Evolutionary conservation across 2,113 vertebrate species (phyloP), one percentile per base, ranked within the genome.

Genomic region (Phrynosoma blainvillii): DNA sequence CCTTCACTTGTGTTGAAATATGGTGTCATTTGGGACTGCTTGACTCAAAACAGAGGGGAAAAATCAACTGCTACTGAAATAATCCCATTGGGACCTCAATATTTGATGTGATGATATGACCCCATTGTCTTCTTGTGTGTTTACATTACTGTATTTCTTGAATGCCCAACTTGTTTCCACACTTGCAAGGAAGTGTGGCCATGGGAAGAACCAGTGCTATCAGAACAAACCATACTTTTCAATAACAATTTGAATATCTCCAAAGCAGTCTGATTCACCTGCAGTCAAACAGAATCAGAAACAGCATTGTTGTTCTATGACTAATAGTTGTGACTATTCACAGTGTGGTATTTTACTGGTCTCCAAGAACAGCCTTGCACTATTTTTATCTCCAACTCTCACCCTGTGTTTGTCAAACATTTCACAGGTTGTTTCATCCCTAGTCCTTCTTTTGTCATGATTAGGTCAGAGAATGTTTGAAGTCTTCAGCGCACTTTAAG

Each of bases 401-500:
- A 84, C 78, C 59, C 3, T 75, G 65, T 88, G 87, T 89, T 84
- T 85, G 32, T 32, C 65, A 25, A 47, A n/a, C 21, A 73, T 36
- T 13, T 32, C 32, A 47, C n/a, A 56, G 40, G n/a, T 40, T 52
- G n/a, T 36, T 86, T 32, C 18, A 25, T 62, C 27, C 20, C 11
- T 10, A 30, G 14, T 42, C 75, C 47, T 87, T 84, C 81, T 78
- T 74, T 42, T 81, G 59, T 89, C 1, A 1, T 62, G 87, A 88
- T 89, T 90, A 84, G 87, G 82, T 88, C 77, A 79, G 80, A 85
- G 62, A 83, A n/a, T 89, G 90, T 92, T 87, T 87, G 4, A 87
- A 93, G 85, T 79, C 82, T 79, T 89, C 47, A 86, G 87, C 86
- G 76, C 74, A 89, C 77, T 89, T 76, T 82, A 91, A 91, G 90